phyloP scores from a whole-genome alignment of 2,113 vertebrate species.

The Xyliphius kryptos region DNA sequence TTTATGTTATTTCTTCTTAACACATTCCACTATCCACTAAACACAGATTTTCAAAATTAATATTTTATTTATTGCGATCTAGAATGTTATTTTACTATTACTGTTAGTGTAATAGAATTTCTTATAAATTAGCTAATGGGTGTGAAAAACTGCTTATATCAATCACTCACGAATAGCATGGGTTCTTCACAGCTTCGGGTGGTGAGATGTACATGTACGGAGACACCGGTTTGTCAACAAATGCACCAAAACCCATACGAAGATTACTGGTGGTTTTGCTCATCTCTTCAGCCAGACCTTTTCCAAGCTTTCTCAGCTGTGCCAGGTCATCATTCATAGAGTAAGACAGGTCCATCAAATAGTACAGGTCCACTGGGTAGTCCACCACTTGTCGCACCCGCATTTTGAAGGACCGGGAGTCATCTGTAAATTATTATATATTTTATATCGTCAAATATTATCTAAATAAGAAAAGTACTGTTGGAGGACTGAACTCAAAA shows the following conservation, averaged over 20 bases:
- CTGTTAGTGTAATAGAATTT: too few species aligned
- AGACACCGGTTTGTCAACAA: slow-evolving; percentile 93
- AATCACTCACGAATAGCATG: slow-evolving; percentile 82
- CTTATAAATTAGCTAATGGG: too few species aligned
- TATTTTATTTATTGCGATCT: too few species aligned
- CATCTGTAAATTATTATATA: slow-evolving; percentile 66
- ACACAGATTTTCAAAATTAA: too few species aligned
- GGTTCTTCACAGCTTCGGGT: slow-evolving; percentile 76
- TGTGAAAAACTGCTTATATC: too few species aligned
- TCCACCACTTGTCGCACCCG: slow-evolving; percentile 93
- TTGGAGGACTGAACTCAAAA: too few species aligned
- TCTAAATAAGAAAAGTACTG: too few species aligned
- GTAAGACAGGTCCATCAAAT: slow-evolving; percentile 95
- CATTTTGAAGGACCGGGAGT: slow-evolving; percentile 78
- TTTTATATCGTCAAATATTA: too few species aligned
- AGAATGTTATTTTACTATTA: too few species aligned
- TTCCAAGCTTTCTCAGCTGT: slow-evolving; percentile 80
- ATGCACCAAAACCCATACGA: slow-evolving; percentile 91
- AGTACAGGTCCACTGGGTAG: slow-evolving; percentile 96
- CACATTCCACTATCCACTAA: too few species aligned
- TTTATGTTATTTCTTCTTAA: too few species aligned
- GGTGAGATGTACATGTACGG: slow-evolving; percentile 95
- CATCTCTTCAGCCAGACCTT: slow-evolving; percentile 79
- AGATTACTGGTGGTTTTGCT: slow-evolving; percentile 89
- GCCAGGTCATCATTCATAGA: slow-evolving; percentile 92